Evolutionary conservation across 2,888 invertebrate genomes (phyloP), one percentile per base, ranked within the genome.

Genomic region (Aporophyla lueneburgensis): DNA sequence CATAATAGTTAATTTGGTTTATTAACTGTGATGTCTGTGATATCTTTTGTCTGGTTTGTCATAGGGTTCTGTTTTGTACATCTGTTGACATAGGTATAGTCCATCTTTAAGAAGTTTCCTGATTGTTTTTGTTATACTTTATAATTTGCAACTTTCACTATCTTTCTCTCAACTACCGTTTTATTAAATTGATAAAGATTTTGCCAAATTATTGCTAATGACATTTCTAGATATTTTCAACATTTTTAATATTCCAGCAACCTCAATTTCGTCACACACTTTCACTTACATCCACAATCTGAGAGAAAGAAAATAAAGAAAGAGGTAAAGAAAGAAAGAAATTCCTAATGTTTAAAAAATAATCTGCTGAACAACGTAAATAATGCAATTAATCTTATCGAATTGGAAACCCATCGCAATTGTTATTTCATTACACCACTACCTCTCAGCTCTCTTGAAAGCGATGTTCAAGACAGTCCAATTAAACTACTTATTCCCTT

Each of bases 1-100:
- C 86, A 61, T 77, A 84, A 58, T 70, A 76, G 72, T 78, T 78
- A 87, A 82, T 86, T 75, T 79, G 53, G 72, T 87, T 86, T 85
- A 83, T 77, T 81, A 78, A 65, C 74, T 59, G 54, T 76, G 59
- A 80, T 81, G 72, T 73, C 73, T 65, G 61, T 85, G 66, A 84
- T 84, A 79, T 71, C 53, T 76, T 83, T 71, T 19, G 62, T 84
- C 62, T 81, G 49, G 53, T 27, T 73, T 49, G 14, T 66, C 16
- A 10, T 56, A 19, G n/a, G 7, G 33, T 62, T 27, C 14, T 33
- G 6, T n/a, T 67, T 1, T 67, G 5, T 53, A 33, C 10, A 16
- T 33, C n/a, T 33, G 54, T 19, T 33, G 33, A 16, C 21, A 67
- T 54, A n/a, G 21, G 5, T 21, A 7, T 12, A 9, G 1, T 58